phyloP scores from a whole-genome alignment of 1,140 invertebrate genomes.

The Ostrea denselamellosa region DNA sequence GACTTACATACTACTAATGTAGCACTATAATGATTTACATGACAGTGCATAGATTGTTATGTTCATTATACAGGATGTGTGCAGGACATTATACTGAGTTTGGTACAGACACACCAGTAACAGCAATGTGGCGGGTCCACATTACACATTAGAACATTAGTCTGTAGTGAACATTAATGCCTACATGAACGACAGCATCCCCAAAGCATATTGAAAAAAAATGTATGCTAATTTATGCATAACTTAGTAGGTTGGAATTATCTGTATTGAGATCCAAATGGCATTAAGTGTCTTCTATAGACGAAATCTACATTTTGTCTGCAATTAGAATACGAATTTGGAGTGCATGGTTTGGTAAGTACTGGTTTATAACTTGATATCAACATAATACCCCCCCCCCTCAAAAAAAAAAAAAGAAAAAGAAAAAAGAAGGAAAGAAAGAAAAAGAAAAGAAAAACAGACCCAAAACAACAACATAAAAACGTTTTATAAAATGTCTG shows the following conservation, averaged over 20 bases:
- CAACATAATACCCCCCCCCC: no score
- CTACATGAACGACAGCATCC: neutral
- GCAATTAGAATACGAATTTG: neutral
- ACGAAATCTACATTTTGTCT: neutral
- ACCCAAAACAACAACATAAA: no score
- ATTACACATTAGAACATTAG: neutral
- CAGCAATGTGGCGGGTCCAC: neutral
- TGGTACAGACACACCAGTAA: neutral
- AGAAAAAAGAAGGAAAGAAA: no score
- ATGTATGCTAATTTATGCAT: slow-evolving; percentile 13
- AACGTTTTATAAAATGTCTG: no score
- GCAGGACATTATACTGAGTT: no score
- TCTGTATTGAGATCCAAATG: neutral
- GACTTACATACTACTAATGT: no score
- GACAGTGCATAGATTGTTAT: no score
- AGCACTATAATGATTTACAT: neutral
- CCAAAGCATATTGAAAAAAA: neutral
- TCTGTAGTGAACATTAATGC: neutral
- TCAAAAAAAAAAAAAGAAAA: no score
- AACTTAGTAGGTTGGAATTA: neutral
- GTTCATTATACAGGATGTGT: no score
- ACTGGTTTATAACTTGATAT: neutral
- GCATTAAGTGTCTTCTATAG: slow-evolving; percentile 3
- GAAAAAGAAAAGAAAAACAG: no score
- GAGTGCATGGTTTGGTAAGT: neutral